These are phyloP conservation scores for Glaucidium brasilianum DNA, from an alignment of 2,113 vertebrate species.

Conservation along the genomic window DNA sequence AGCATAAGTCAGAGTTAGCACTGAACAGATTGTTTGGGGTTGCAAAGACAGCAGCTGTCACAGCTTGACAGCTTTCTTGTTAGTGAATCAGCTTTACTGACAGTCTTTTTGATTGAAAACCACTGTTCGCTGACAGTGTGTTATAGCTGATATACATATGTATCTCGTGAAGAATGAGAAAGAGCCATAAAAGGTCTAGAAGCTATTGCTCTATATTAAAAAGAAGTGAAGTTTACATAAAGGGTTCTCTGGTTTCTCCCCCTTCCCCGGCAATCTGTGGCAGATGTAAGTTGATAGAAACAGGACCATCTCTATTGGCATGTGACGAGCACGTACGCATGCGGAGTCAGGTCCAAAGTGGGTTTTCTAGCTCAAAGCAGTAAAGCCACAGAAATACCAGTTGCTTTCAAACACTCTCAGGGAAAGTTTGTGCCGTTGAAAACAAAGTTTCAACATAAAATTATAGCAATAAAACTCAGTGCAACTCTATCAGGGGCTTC, in stretches of 20 bases:
- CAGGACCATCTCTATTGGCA: neutral
- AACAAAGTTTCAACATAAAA: neutral
- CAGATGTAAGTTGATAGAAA: neutral
- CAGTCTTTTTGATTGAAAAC: slow-evolving; percentile 76
- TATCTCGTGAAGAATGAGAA: slow-evolving; percentile 50
- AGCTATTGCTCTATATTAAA: slow-evolving; percentile 2
- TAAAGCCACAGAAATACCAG: neutral
- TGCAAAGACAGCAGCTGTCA: slow-evolving; percentile 78
- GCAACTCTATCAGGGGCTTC: neutral
- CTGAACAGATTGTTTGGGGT: slow-evolving; percentile 76
- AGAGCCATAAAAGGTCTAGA: neutral
- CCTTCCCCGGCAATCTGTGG: neutral
- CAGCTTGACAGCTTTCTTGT: slow-evolving; percentile 77
- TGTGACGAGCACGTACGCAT: neutral
- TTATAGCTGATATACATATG: slow-evolving; percentile 68
- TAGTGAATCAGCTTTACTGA: slow-evolving; percentile 76
- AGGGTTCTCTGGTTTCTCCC: neutral
- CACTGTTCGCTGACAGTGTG: slow-evolving; percentile 69
- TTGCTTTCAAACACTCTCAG: neutral
- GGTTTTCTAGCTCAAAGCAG: neutral
- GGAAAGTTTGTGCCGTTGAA: fast-evolving
- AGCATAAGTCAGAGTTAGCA: slow-evolving; percentile 73
- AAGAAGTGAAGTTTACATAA: neutral
- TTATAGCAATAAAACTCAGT: fast-evolving
- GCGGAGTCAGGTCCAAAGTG: neutral